Evolutionary conservation across 2,888 invertebrate species (phyloP), one percentile per base, ranked within the genome.

Genomic region (Plemyria rubiginata): DNA sequence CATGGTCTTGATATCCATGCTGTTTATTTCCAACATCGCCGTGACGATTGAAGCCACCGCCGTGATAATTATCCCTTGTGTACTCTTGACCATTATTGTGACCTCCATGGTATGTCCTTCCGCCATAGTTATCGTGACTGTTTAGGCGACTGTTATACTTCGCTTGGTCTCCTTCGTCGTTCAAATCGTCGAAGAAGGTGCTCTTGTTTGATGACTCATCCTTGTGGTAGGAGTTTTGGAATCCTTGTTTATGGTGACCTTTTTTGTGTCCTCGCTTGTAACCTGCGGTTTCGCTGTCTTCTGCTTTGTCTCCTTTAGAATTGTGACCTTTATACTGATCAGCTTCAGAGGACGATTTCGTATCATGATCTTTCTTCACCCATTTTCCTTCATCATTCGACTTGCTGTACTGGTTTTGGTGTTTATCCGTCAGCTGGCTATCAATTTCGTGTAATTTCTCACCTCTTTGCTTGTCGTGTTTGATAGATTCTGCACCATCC

Each of bases 131-230:
- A 57, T 92, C 90, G 60, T 89, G 82, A 54, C 77, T 87, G 60
- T 91, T 92, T 8, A 86, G 62, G 66, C 80, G 85, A 62, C 86
- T 92, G 29, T 91, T 92, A 66, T 88, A 91, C 1, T 85, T 86
- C 4, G 92, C 86, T 78, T 85, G 85, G 64, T 93, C 93, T 1
- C 86, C 89, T 80, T 93, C 93, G 60, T 93, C 93, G 60, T 86
- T 91, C 0, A 85, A 93, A 75, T 95, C 95, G 73, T 96, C 96
- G 74, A 94, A 96, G 82, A 93, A 96, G 32, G 95, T 95, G 59
- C 95, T 94, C 72, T 95, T 95, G 74, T 94, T 95, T 0, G 95
- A 95, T 11, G 94, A 94, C 77, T 96, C 95, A 70, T 96, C 95
- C 80, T 95, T 96, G 73, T 95, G 94, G 73, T 96, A 96, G 12